Percentiles rank a stretch among this genome's conserved stretches.
phyloP scores from a whole-genome alignment of 2,113 vertebrate species.

The Cheirogaleus medius region DNA sequence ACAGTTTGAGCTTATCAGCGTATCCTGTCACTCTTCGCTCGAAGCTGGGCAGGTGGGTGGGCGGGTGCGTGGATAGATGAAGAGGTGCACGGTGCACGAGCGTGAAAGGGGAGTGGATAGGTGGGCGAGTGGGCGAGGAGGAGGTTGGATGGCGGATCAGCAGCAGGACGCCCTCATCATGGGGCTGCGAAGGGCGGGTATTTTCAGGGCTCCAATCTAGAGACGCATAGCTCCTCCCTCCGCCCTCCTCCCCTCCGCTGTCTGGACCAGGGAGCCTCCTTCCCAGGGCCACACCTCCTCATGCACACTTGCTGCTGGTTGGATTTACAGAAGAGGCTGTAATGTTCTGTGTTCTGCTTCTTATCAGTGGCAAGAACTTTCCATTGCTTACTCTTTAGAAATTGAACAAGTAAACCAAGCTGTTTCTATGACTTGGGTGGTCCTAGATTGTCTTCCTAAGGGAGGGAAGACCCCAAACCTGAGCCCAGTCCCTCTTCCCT shows the following conservation, averaged over 20 bases:
- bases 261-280: not conserved
- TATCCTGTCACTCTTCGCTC: not conserved
- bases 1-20: not conserved
- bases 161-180: not conserved
- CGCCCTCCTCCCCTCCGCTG: not conserved
- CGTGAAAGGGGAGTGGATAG: no score
- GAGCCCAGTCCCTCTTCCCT: not conserved
- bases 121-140: not conserved
- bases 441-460: not conserved
- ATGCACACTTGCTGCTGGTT: not conserved
- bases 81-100: fast-evolving
- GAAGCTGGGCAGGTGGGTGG: not conserved
- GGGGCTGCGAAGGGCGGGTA: not conserved
- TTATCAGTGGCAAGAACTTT: not conserved
- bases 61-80: not conserved
- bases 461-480: not conserved
- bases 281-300: not conserved
- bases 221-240: not conserved
- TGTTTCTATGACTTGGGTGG: not conserved
- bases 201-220: not conserved
- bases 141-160: not conserved
- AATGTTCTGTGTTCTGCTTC: not conserved
- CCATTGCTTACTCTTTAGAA: not conserved
- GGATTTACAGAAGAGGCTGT: not conserved
- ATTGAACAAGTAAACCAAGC: not conserved